phyloP scores from a whole-genome alignment of 2,797 vertebrate species.

The Chelmon rostratus region DNA sequence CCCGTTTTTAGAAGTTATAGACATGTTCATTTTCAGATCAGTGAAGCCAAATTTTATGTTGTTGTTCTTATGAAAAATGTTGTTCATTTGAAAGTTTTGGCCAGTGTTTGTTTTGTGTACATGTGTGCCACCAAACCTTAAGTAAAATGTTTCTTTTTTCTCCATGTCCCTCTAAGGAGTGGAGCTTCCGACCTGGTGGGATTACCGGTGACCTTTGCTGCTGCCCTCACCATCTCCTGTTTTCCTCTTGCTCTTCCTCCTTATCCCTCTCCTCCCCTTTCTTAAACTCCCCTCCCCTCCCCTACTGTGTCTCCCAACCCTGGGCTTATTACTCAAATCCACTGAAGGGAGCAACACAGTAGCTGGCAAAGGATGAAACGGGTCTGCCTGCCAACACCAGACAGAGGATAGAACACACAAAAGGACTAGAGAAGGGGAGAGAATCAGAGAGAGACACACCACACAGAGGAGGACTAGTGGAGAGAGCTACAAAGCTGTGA shows the following conservation, averaged over 20 bases:
- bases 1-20: background rate
- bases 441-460: constrained; percentile 26
- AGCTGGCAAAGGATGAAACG: constrained; percentile 79
- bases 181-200: constrained; percentile 50
- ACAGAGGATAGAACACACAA: constrained; percentile 73
- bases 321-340: constrained; percentile 73
- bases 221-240: constrained; percentile 46
- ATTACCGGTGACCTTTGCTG: constrained; percentile 73
- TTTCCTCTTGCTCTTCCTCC: constrained; percentile 52
- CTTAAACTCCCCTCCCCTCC: constrained; percentile 64
- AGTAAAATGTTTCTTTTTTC: background rate
- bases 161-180: constrained; percentile 53
- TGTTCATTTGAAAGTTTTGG: background rate
- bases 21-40: constrained; percentile 4
- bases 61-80: background rate
- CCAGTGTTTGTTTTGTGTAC: background rate
- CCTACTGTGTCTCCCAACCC: constrained; percentile 54
- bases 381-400: constrained; percentile 71
- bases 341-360: constrained; percentile 70
- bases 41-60: background rate
- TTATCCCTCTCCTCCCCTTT: constrained; percentile 64
- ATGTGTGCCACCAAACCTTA: background rate
- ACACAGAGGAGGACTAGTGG: constrained; percentile 24
- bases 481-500: constrained; percentile 39
- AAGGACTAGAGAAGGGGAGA: constrained; percentile 57